A percentile compares a stretch with the other conserved stretches of the same genome.
These are phyloP conservation scores for Drosophila vallismaia DNA, from an alignment of 2,888 invertebrate genomes.

Conservation along the genomic window DNA sequence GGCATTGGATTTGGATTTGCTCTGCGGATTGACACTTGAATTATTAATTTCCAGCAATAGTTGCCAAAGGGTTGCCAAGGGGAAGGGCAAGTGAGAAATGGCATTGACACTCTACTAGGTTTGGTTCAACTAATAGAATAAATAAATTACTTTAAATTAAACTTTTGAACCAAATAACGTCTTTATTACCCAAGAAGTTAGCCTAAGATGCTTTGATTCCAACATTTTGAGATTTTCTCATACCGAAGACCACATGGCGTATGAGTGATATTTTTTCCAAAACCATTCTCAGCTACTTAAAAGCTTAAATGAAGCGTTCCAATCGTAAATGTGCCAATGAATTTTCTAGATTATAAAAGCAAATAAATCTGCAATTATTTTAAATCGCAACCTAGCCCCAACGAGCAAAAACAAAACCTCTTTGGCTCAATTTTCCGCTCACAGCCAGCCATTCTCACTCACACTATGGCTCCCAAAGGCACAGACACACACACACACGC, in stretches of 20 bases:
- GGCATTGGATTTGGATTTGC: constrained; percentile 34
- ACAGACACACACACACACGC: background rate
- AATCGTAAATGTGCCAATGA: constrained; percentile 1
- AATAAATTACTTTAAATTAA: too few species aligned
- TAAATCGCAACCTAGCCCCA: constrained; percentile 1
- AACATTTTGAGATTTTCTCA: too few species aligned
- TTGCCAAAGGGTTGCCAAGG: background rate
- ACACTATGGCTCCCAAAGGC: constrained; percentile 29
- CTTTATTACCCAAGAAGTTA: too few species aligned
- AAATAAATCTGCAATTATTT: constrained; percentile 2
- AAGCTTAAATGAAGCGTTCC: background rate
- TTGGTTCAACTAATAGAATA: background rate
- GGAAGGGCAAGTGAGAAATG: constrained; percentile 10
- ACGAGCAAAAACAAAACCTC: background rate
- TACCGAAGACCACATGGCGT: background rate
- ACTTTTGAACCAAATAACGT: too few species aligned
- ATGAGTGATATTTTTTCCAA: background rate
- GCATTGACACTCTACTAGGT: background rate
- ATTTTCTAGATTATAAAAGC: background rate
- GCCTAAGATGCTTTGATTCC: too few species aligned
- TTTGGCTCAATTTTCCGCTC: constrained; percentile 36
- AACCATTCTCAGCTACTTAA: too few species aligned
- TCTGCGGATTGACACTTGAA: constrained; percentile 74
- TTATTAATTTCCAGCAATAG: constrained; percentile 62
- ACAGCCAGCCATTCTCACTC: constrained; percentile 20